Evolutionary conservation across 2,797 vertebrate genomes (phyloP).

Genomic region (Vespertilio murinus): DNA sequence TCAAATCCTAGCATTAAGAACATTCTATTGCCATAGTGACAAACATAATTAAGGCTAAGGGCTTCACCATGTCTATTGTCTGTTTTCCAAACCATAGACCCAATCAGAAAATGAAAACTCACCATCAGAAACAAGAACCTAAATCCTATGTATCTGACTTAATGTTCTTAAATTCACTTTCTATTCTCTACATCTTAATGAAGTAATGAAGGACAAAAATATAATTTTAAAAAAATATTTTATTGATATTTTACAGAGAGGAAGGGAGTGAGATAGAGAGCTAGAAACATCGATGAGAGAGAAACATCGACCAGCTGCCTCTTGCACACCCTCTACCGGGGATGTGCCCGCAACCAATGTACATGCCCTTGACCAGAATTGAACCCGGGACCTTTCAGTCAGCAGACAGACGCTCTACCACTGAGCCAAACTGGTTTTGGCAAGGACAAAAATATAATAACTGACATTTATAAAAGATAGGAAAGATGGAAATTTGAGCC

Average conservation of each 20-base stretch:
- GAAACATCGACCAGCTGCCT: no score
- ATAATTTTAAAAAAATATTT: no score
- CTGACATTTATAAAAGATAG: not conserved
- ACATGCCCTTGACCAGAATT: no score
- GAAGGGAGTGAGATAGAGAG: no score
- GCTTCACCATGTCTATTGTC: not conserved
- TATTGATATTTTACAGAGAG: no score
- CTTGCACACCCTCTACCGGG: no score
- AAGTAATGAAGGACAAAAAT: constrained; percentile 5
- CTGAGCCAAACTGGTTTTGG: no score
- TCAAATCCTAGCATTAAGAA: constrained; percentile 36
- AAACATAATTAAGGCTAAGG: constrained; percentile 11
- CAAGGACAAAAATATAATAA: not conserved
- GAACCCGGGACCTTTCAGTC: no score
- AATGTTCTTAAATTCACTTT: constrained; percentile 6
- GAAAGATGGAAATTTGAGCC: not conserved
- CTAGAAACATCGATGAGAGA: no score
- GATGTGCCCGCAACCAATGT: no score
- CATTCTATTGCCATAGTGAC: not conserved
- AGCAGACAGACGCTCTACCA: no score
- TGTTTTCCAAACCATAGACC: not conserved
- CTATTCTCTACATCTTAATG: not conserved
- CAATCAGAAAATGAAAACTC: not conserved
- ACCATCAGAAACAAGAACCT: constrained; percentile 3
- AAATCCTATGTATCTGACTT: not conserved